Conservation (phyloP, 2,888 invertebrate genomes). For the Galerucella nymphaeae region DNA sequence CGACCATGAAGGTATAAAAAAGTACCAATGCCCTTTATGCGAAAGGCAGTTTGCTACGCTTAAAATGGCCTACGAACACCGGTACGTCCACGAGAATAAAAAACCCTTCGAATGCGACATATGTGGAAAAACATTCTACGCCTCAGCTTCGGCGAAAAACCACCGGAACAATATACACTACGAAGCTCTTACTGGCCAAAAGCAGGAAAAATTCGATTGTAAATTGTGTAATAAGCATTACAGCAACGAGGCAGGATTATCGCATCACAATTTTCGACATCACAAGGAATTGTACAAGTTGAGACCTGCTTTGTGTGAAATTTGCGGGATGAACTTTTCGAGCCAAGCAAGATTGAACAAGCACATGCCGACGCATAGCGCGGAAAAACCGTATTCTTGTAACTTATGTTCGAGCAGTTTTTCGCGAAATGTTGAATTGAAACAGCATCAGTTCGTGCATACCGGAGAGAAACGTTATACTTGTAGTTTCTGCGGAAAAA, state of each 20-base stretch:
- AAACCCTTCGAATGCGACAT: conserved; percentile 68
- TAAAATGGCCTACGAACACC: conserved; percentile 66
- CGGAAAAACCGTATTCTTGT: conserved; percentile 50
- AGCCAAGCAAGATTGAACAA: conserved; percentile 44
- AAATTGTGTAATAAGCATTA: conserved; percentile 66
- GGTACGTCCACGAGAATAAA: conserved; percentile 67
- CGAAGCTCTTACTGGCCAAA: conserved; percentile 59
- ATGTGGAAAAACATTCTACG: conserved; percentile 66
- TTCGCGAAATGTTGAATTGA: conserved; percentile 40
- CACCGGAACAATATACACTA: conserved; percentile 67
- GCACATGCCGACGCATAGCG: conserved; percentile 52
- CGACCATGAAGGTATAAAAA: conserved; percentile 50
- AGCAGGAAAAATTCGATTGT: conserved; percentile 63
- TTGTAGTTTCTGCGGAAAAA: conserved; percentile 50
- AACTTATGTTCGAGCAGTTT: conserved; percentile 45
- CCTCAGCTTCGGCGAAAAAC: conserved; percentile 65
- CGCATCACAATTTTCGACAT: conserved; percentile 61
- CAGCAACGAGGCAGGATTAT: conserved; percentile 58
- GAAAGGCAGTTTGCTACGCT: conserved; percentile 57
- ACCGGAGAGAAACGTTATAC: conserved; percentile 49
- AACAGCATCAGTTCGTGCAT: conserved; percentile 50
- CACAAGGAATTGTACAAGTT: conserved; percentile 50
- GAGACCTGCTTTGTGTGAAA: conserved; percentile 66
- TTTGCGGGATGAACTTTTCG: conserved; percentile 57
- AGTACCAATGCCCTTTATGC: conserved; percentile 53